Conservation (phyloP, 2,113 vertebrate species). For the Colossoma macropomum region DNA sequence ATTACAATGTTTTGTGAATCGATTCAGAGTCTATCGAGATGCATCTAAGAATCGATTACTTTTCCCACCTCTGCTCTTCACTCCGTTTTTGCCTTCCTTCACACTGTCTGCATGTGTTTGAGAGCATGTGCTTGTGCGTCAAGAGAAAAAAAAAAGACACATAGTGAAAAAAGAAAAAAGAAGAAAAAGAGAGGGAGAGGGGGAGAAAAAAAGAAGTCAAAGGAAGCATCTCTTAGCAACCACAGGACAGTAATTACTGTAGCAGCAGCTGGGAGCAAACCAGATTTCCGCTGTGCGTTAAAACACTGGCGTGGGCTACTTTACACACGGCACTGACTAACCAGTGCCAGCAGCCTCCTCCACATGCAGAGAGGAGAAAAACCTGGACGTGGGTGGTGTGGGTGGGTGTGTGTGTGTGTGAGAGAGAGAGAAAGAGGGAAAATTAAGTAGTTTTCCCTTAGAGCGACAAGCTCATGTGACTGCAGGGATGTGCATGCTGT, state of each 20-base stretch:
- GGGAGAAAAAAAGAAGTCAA: constrained; percentile 76
- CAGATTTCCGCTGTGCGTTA: constrained; percentile 92
- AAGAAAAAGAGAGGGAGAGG: constrained; percentile 15
- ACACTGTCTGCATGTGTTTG: not conserved
- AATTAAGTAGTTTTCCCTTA: constrained; percentile 34
- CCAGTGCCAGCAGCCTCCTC: constrained; percentile 53
- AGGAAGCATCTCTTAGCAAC: constrained; percentile 92
- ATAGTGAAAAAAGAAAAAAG: constrained; percentile 17
- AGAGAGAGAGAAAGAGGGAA: constrained; percentile 50
- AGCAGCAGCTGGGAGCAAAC: constrained; percentile 90
- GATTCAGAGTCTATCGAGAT: too few species aligned
- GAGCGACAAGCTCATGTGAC: constrained; percentile 33
- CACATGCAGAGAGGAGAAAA: constrained; percentile 68
- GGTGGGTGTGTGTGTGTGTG: constrained; percentile 60
- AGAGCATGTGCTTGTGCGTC: constrained; percentile 2
- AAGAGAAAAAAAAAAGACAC: constrained; percentile 63
- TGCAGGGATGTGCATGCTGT: constrained; percentile 55
- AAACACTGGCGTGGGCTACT: constrained; percentile 88
- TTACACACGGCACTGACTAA: constrained; percentile 77
- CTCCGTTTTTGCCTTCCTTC: constrained; percentile 10
- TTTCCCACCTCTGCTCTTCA: constrained; percentile 10
- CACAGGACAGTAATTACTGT: constrained; percentile 94
- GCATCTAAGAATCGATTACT: too few species aligned
- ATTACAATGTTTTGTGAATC: too few species aligned
- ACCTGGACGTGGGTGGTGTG: constrained; percentile 74